A percentile compares a stretch with the other conserved stretches of the same genome.
Conservation (phyloP, 2,113 vertebrate genomes). For the Ammospiza caudacuta region DNA sequence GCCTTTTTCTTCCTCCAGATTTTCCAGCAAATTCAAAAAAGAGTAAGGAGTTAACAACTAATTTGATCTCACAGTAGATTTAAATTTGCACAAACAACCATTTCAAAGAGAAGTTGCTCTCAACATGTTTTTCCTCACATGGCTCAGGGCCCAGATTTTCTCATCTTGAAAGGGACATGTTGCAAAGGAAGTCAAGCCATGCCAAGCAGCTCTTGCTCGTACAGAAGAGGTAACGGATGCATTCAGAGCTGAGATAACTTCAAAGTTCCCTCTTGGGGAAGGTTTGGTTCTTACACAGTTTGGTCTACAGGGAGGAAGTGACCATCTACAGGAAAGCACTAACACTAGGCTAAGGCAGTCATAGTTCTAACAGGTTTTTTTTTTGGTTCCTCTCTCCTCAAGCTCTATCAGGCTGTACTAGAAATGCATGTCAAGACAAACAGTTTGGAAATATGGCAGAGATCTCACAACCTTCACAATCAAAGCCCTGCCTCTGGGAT, state of each 20-base stretch:
- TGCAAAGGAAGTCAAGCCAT: slow-evolving; percentile 18
- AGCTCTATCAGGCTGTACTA: background rate
- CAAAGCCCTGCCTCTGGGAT: background rate
- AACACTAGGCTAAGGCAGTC: background rate
- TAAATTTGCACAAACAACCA: background rate
- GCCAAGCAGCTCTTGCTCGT: slow-evolving; percentile 2
- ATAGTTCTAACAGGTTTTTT: background rate
- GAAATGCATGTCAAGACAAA: background rate
- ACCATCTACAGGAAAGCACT: slow-evolving; percentile 23
- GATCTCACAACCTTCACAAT: background rate
- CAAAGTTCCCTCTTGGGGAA: slow-evolving; percentile 30
- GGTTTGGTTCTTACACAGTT: slow-evolving; percentile 23
- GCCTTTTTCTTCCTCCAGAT: background rate
- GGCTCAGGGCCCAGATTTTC: slow-evolving; percentile 32
- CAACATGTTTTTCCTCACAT: background rate
- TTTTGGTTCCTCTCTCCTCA: background rate
- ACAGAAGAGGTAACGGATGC: background rate
- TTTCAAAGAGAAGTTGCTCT: background rate
- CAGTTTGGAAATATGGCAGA: background rate
- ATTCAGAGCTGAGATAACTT: slow-evolving; percentile 18
- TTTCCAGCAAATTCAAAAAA: background rate
- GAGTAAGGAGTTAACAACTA: background rate
- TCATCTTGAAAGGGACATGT: slow-evolving; percentile 12
- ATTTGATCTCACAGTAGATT: background rate
- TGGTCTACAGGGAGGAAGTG: slow-evolving; percentile 19